Evolutionary conservation across 2,113 vertebrate genomes (phyloP), one percentile per base, ranked within the genome.

Genomic region (Macrotis lagotis): DNA sequence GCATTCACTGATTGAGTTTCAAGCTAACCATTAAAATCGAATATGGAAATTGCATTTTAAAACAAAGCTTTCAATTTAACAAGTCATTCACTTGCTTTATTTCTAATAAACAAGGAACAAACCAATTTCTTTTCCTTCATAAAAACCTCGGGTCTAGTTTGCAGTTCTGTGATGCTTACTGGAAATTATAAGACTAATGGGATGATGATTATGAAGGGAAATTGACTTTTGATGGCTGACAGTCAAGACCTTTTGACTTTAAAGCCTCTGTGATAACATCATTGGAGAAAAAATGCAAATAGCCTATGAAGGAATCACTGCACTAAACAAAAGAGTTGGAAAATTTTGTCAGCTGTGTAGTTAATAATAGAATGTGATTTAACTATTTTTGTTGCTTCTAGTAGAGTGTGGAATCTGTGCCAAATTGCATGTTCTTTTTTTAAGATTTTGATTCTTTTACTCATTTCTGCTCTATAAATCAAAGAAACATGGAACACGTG

Each of bases 361-460:
- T 89, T 24, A 59, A 44, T 94, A 48, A 94, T 49, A 92, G 7
- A 59, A 51, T 48, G n/a, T 89, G 16, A 59, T 92, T 94, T 48
- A 59, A 53, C 89, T 22, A 50, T 37, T 0, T 28, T 50, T 88
- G 9, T 52, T 88, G 25, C 92, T 92, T 90, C 25, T 51, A 66
- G 37, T 25, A 51, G 53, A 51, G 31, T 90, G 8, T 12, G n/a
- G n/a, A 49, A 48, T 7, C 10, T 7, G 25, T 25, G 52, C 51
- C 52, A 66, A 48, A 26, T 14, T 90, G 14, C 25, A 83, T 83
- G 44, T 83, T 83, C n/a, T 19, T 44, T 50, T 51, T 47, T 55
- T 24, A 50, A 49, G 55, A 50, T 90, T 26, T 48, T 47, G 52
- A 50, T 47, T 90, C n/a, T 48, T 50, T 90, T 3, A 59, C 74